Base-by-base conservation (phyloP, 2,888 invertebrate species). In the Oligia fasciuncula region DNA sequence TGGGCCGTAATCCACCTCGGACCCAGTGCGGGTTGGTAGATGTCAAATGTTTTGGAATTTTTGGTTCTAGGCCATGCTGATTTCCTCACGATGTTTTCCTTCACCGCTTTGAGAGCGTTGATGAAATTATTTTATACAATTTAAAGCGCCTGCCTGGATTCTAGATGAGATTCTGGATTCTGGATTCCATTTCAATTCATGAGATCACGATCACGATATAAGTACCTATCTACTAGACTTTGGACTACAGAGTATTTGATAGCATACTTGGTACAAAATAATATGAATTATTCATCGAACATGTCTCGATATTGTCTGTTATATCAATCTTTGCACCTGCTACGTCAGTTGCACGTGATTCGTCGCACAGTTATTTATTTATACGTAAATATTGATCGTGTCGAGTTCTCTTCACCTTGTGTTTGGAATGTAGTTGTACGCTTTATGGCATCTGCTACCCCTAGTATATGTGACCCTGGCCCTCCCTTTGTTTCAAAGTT, bases 271-370 rank as follows among this genome's bases (percentile, higher is more conserved):
- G 35, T 83, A 67, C 40, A 46, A 70, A 40, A 40, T 40, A 40
- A 57, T 63, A 82, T 77, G 46, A 62, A 69, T 74, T 78, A 79
- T 86, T 73, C 74, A 84, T 78, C 0, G 60, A 57, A 49, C 29
- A 67, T 35, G 75, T 78, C 78, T 83, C 86, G 13, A 19, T 40
- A 68, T 79, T 68, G 79, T 79, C 66, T 78, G 17, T 29, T 60
- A 9, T 43, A 79, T 76, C 84, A 79, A 86, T 76, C 40, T 79
- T 65, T 70, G 73, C 57, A 79, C 73, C 67, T 62, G 70, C 73
- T 35, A 49, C 83, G 73, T 79, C 84, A 76, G 40, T 35, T 83
- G 79, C 87, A 86, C 60, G 69, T 76, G 72, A 51, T 49, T 35
- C n/a, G 62, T 14, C 4, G 17, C 23, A 23, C 40, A 49, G 57